Evolutionary conservation across 1,140 invertebrate genomes (phyloP).

Genomic region (Chironomus tepperi): DNA sequence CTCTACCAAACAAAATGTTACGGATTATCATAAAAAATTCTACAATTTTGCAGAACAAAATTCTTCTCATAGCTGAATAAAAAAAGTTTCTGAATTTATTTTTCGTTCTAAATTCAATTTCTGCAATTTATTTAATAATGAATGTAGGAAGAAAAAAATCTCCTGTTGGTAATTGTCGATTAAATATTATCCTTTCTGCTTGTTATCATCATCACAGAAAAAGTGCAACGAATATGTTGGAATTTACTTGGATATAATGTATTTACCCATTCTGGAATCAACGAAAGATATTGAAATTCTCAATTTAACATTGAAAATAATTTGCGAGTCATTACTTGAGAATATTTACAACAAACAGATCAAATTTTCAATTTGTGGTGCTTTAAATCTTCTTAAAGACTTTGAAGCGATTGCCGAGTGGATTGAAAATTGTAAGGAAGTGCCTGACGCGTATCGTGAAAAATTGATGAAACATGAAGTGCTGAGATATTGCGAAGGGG

Average conservation of each 20-base stretch:
- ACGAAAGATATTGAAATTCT: constrained; percentile 59
- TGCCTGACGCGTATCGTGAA: constrained; percentile 48
- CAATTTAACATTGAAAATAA: constrained; percentile 66
- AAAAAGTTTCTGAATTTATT: too few species aligned
- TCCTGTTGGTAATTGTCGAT: too few species aligned
- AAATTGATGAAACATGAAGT: constrained; percentile 67
- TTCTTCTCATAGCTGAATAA: too few species aligned
- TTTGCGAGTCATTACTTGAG: constrained; percentile 77
- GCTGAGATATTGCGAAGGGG: constrained; percentile 66
- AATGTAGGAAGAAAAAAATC: too few species aligned
- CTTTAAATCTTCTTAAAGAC: constrained; percentile 59
- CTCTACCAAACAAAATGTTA: too few species aligned
- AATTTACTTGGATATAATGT: constrained; percentile 50
- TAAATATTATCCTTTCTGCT: too few species aligned
- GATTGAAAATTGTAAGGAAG: constrained; percentile 49
- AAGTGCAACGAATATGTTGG: constrained; percentile 33
- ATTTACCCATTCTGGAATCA: constrained; percentile 61
- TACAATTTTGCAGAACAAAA: too few species aligned
- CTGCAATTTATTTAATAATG: too few species aligned
- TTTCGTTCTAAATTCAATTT: too few species aligned
- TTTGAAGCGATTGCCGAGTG: constrained; percentile 65
- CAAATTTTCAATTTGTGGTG: constrained; percentile 50
- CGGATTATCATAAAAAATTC: too few species aligned
- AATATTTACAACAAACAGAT: constrained; percentile 71
- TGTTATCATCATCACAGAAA: constrained; percentile 28